Conservation (phyloP, 2,113 vertebrate species). For the Tragelaphus buxtoni region DNA sequence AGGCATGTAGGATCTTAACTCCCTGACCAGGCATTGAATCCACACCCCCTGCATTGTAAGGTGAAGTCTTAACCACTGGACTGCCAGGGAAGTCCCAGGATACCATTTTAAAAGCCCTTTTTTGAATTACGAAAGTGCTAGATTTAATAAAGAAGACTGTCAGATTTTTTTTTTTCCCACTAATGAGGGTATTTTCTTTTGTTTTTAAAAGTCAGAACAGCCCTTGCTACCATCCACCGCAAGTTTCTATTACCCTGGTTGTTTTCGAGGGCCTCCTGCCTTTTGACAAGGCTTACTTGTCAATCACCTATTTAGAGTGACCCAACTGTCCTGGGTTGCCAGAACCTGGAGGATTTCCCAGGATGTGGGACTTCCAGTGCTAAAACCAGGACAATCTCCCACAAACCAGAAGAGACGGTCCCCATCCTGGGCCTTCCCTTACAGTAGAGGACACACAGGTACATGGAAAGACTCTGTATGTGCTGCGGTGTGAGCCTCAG, state of each 20-base stretch:
- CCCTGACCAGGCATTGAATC: background rate
- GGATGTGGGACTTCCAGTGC: background rate
- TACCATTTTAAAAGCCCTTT: background rate
- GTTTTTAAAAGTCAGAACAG: background rate
- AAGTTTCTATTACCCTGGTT: background rate
- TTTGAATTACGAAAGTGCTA: background rate
- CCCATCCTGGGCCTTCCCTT: fast-evolving
- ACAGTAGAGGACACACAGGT: fast-evolving
- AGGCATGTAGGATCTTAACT: background rate
- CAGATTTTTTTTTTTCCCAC: background rate
- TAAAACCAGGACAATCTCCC: background rate
- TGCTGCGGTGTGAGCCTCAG: background rate
- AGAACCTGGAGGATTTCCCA: background rate
- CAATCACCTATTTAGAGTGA: background rate
- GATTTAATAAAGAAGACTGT: background rate
- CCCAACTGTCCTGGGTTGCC: background rate
- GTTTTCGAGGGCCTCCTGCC: background rate
- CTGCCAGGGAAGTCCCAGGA: background rate
- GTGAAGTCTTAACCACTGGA: background rate
- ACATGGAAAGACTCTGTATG: fast-evolving
- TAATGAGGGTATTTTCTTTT: background rate
- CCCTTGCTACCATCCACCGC: background rate
- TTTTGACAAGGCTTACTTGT: background rate
- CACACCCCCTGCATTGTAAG: background rate
- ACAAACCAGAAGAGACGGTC: background rate